Percentiles rank a stretch among this genome's conserved stretches.
These are phyloP conservation scores for Pagrus major DNA, from an alignment of 2,113 vertebrate species.

Conservation along the genomic window DNA sequence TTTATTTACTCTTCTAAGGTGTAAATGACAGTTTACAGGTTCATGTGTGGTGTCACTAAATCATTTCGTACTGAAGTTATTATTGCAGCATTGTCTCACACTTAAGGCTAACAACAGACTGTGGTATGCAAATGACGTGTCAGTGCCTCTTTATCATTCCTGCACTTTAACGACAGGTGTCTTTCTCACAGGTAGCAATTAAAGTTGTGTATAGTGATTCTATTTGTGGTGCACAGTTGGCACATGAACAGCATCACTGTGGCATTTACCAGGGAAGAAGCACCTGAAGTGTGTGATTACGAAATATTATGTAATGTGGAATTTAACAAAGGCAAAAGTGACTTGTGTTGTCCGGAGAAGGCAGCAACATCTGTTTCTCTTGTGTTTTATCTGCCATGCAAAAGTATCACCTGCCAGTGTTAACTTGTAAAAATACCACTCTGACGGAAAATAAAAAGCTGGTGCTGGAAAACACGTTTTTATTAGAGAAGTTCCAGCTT, in stretches of 20 bases:
- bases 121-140: constrained; percentile 48
- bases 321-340: neutral
- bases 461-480: neutral
- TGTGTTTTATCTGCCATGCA: neutral
- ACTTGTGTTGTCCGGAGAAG: neutral
- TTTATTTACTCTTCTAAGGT: neutral
- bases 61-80: neutral
- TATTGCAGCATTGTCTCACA: neutral
- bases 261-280: too few relatives aligned
- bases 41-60: neutral
- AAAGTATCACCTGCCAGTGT: constrained; percentile 15
- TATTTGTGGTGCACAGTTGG: neutral
- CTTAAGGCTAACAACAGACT: constrained; percentile 19
- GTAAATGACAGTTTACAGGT: neutral
- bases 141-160: constrained; percentile 24
- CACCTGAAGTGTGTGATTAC: neutral
- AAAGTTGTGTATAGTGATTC: neutral
- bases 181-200: constrained; percentile 12
- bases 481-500: constrained; percentile 7
- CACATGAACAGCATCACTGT: neutral
- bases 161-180: constrained; percentile 11
- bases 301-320: neutral
- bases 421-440: constrained; percentile 50
- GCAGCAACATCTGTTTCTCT: constrained; percentile 28
- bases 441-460: constrained; percentile 15